A percentile compares a stretch with the other conserved stretches of the same genome.
Evolutionary conservation across 2,797 vertebrate genomes (phyloP).

Genomic region (Luscinia megarhynchos): DNA sequence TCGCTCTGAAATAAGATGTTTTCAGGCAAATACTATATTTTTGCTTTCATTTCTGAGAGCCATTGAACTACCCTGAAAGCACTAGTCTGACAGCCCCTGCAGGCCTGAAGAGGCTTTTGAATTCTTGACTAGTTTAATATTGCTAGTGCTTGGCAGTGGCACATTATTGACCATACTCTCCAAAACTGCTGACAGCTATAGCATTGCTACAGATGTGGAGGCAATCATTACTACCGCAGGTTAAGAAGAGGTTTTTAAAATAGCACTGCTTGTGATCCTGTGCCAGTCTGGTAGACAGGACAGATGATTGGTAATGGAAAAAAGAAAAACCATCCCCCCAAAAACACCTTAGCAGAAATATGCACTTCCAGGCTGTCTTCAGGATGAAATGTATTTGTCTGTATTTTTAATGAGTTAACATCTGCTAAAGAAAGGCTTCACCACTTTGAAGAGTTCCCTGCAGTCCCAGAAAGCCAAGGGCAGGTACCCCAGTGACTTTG

Average conservation of each 20-base stretch:
- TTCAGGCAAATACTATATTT: not conserved
- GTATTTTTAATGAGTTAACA: not conserved
- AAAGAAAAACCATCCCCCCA: not conserved
- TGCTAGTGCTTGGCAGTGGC: not conserved
- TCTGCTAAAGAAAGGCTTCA: not conserved
- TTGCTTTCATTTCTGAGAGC: not conserved
- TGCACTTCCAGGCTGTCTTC: not conserved
- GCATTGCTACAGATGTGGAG: not conserved
- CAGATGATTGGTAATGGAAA: not conserved
- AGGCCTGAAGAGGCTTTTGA: not conserved
- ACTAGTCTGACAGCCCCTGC: not conserved
- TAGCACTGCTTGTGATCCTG: not conserved
- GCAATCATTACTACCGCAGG: not conserved
- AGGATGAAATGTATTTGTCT: not conserved
- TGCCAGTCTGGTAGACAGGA: not conserved
- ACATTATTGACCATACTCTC: not conserved
- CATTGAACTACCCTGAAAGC: not conserved
- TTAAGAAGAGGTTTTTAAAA: not conserved
- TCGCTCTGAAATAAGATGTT: constrained; percentile 22
- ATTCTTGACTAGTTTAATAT: not conserved
- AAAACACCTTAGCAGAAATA: not conserved
- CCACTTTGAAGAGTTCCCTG: not conserved
- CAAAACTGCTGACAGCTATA: not conserved
- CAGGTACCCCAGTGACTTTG: not conserved
- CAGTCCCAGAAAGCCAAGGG: not conserved